phyloP scores from a whole-genome alignment of 2,113 vertebrate species.

The Myxocyprinus asiaticus region DNA sequence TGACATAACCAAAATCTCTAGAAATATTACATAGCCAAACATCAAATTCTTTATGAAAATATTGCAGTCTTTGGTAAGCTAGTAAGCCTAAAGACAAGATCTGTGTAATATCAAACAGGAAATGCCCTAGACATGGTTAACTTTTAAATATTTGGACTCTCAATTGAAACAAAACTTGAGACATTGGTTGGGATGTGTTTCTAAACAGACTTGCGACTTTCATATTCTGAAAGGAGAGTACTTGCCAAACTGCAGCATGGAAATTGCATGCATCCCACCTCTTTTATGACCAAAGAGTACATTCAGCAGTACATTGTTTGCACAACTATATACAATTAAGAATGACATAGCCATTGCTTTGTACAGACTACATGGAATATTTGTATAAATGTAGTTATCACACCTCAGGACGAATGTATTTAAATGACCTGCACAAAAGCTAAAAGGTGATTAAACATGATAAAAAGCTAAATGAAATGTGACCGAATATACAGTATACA shows the following conservation, averaged over 20 bases:
- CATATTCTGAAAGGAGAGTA: neutral
- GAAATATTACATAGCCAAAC: neutral
- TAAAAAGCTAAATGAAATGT: too few relatives aligned
- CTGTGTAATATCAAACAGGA: neutral
- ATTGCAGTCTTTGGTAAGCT: neutral
- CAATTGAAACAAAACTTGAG: neutral
- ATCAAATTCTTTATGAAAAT: conserved; percentile 20
- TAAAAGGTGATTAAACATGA: too few relatives aligned
- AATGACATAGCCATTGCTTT: neutral
- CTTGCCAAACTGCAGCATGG: too few relatives aligned
- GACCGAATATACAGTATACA: too few relatives aligned
- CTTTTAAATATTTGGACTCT: neutral
- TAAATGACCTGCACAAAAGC: too few relatives aligned
- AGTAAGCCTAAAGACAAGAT: neutral
- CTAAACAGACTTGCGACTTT: neutral
- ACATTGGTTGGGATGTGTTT: neutral
- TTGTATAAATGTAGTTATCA: too few relatives aligned
- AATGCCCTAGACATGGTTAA: neutral
- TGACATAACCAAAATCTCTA: neutral
- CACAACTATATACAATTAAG: neutral
- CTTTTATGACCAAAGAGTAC: neutral
- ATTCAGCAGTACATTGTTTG: neutral
- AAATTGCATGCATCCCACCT: neutral
- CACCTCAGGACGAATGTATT: too few relatives aligned
- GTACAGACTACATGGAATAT: neutral